phyloP scores from a whole-genome alignment of 1,140 invertebrate species.

The Ditylenchus dipsaci region DNA sequence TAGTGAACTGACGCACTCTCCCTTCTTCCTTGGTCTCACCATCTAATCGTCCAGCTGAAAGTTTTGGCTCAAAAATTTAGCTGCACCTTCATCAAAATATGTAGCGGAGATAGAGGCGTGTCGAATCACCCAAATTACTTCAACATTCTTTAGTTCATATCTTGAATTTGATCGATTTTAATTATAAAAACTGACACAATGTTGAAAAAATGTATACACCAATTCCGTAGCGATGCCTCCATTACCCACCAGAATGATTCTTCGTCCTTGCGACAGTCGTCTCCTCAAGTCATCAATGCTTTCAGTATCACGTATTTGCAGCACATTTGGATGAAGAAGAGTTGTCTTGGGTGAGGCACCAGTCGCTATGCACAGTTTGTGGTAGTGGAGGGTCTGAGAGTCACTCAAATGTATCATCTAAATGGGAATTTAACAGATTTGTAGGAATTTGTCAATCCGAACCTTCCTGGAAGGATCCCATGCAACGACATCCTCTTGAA shows the following conservation, averaged over 20 bases:
- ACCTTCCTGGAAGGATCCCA: constrained; percentile 22
- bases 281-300: constrained; percentile 21
- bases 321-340: constrained; percentile 11
- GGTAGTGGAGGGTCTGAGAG: constrained; percentile 15
- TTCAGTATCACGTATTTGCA: constrained; percentile 30
- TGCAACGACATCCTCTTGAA: constrained; percentile 30
- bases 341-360: constrained; percentile 20
- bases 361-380: constrained; percentile 32
- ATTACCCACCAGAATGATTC: constrained; percentile 34
- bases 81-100: constrained; percentile 36
- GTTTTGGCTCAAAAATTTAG: constrained; percentile 35
- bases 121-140: constrained; percentile 37
- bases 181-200: no score
- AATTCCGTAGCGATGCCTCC: constrained; percentile 42
- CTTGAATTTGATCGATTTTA: no score
- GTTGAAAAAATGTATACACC: constrained; percentile 24
- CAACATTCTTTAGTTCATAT: constrained; percentile 30
- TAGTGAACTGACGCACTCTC: constrained; percentile 5
- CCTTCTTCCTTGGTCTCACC: constrained; percentile 20
- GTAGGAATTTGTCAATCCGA: neutral
- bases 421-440: constrained; percentile 9
- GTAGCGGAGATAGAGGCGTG: constrained; percentile 31
- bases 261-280: constrained; percentile 9
- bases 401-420: neutral
- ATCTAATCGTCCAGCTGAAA: constrained; percentile 4